Base-by-base conservation (phyloP, 2,113 vertebrate genomes). In the Phyllostomus discolor region DNA sequence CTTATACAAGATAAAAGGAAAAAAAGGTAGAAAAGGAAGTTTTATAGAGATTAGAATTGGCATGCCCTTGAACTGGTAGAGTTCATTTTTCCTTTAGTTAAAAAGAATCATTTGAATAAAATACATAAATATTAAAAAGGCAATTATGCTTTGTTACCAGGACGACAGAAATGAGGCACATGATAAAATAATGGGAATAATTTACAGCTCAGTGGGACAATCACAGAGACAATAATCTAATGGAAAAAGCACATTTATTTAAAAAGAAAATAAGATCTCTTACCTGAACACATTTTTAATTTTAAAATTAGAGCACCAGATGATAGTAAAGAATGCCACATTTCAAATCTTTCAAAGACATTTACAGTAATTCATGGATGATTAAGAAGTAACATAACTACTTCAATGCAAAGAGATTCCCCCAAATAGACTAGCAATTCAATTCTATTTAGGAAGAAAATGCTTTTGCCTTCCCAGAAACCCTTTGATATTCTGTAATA, bases 181-280 rank as follows among this genome's bases (percentile, higher is more conserved):
- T 94, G 89, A 95, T 50, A 98, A 98, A 98, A 66, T 97, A 98
- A 98, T 96, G 66, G 91, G 95, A 98, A 97, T 95, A 98, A 98
- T 98, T 98, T 98, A 96, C 81, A 97, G 78, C 96, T 97, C 97
- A 97, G 93, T 98, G 81, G 97, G 96, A 94, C 85, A 98, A 81
- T 14, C 80, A 96, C 75, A 95, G 85, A 97, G 88, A 97, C 50
- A 97, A 90, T 95, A 96, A 97, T 62, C 43, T 86, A 97, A 31
- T 87, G 66, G 48, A 85, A 97, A 92, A 95, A 20, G 38, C 84
- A 67, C 28, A 84, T 97, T 98, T 98, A 97, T 97, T 97, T 96
- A 48, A 94, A 83, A 95, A 95, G 76, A 97, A 98, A 98, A 97
- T 70, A 98, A 90, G 88, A 93, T 10, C 1, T 93, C 96, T 79